Conservation (phyloP, 2,888 invertebrate genomes). For the Pseudococcus viburni region DNA sequence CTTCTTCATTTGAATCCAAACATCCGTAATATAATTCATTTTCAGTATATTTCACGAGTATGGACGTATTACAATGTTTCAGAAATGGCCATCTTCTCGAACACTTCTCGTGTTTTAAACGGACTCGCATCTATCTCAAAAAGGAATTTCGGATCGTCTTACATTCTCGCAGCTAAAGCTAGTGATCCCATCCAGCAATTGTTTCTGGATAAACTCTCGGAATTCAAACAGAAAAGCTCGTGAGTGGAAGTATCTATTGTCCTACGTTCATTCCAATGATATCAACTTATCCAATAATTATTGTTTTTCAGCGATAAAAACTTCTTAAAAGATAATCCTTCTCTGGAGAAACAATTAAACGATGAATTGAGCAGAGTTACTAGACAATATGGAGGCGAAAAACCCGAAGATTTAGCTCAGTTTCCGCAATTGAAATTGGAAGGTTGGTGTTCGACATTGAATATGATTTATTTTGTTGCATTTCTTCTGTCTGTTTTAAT, state of each 20-base stretch:
- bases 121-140: background rate
- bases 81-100: constrained; percentile 35
- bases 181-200: constrained; percentile 93
- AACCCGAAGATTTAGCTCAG: constrained; percentile 87
- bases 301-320: constrained; percentile 71
- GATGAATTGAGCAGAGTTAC: constrained; percentile 86
- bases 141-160: constrained; percentile 82
- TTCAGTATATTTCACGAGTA: background rate
- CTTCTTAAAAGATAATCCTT: constrained; percentile 85
- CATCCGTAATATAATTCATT: background rate
- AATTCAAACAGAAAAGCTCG: constrained; percentile 77
- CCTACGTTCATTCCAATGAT: background rate
- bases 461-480: background rate
- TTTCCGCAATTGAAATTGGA: constrained; percentile 90
- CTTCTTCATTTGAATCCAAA: background rate
- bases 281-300: background rate
- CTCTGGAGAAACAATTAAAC: constrained; percentile 81
- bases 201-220: constrained; percentile 91
- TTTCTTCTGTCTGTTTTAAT: background rate
- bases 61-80: background rate
- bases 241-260: background rate
- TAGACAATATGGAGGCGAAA: constrained; percentile 82
- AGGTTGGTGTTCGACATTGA: constrained; percentile 71
- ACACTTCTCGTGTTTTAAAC: constrained; percentile 7
- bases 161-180: constrained; percentile 80